Evolutionary conservation across 2,113 vertebrate species (phyloP).

Genomic region (Phyllostomus hastatus): DNA sequence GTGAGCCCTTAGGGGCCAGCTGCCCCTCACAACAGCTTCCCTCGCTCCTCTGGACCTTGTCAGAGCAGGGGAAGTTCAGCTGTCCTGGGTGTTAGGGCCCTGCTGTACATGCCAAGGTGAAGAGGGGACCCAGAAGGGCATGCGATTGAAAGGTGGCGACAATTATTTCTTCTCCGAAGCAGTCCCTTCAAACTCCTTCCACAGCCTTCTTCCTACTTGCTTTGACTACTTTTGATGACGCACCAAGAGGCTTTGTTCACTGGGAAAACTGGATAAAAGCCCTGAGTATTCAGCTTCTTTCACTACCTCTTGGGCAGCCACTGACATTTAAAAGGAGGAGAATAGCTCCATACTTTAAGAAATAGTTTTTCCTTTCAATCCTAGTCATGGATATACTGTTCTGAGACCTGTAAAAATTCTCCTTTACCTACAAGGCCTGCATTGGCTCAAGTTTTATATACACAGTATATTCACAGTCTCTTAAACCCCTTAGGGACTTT

Average conservation of each 20-base stretch:
- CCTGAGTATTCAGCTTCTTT: neutral
- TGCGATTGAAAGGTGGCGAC: neutral
- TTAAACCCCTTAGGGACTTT: neutral
- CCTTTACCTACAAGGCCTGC: neutral
- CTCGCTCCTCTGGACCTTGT: neutral
- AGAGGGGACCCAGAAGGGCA: neutral
- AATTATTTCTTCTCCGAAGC: neutral
- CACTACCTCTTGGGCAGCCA: neutral
- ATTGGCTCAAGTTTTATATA: neutral
- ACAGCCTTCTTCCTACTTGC: neutral
- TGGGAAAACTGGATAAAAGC: neutral
- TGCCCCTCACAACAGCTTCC: neutral
- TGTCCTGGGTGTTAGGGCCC: neutral
- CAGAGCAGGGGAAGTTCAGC: neutral
- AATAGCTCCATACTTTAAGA: neutral
- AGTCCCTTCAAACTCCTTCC: neutral
- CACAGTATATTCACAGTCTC: neutral
- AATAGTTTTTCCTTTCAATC: neutral
- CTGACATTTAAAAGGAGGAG: neutral
- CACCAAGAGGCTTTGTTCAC: neutral
- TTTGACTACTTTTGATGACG: neutral
- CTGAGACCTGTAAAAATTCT: neutral
- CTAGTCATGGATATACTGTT: neutral
- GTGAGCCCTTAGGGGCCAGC: accelerated
- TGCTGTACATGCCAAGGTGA: neutral